Evolutionary conservation across 2,888 invertebrate species (phyloP).

Genomic region (Gymnosoma rotundatum): DNA sequence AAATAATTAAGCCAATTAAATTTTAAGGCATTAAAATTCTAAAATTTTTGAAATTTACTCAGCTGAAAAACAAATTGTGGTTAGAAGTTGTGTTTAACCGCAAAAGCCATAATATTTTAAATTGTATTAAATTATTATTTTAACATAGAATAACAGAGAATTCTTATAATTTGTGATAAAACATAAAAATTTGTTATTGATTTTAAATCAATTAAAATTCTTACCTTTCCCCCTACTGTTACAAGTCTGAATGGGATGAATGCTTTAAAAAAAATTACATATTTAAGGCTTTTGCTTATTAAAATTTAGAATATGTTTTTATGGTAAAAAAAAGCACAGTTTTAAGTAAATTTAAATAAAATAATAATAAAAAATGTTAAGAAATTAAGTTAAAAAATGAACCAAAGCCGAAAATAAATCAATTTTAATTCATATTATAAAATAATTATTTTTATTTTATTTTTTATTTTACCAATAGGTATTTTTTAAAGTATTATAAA

Average conservation of each 20-base stretch:
- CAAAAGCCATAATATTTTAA: conserved; percentile 41
- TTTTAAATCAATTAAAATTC: too few species aligned
- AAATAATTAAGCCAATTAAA: not conserved
- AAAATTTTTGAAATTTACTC: conserved; percentile 8
- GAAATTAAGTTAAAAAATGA: too few species aligned
- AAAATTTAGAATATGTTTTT: not conserved
- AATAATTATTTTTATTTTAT: too few species aligned
- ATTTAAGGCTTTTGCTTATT: conserved; percentile 15
- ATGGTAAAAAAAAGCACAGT: too few species aligned
- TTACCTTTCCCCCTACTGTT: too few species aligned
- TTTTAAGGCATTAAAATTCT: not conserved
- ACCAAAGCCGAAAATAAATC: too few species aligned
- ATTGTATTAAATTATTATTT: conserved; percentile 17
- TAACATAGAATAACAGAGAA: not conserved
- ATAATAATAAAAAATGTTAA: too few species aligned
- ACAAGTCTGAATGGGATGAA: too few species aligned
- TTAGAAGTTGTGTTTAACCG: conserved; percentile 40
- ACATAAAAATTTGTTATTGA: too few species aligned
- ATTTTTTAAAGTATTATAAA: too few species aligned
- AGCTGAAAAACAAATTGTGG: conserved; percentile 36
- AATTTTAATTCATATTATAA: too few species aligned
- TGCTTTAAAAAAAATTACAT: not conserved
- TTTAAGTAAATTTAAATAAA: not conserved
- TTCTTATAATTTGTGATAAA: not conserved
- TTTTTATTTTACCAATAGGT: too few species aligned